Percentiles rank a stretch among this genome's conserved stretches.
Conservation (phyloP, 1,140 invertebrate genomes). For the Drosophila malerkotliana region DNA sequence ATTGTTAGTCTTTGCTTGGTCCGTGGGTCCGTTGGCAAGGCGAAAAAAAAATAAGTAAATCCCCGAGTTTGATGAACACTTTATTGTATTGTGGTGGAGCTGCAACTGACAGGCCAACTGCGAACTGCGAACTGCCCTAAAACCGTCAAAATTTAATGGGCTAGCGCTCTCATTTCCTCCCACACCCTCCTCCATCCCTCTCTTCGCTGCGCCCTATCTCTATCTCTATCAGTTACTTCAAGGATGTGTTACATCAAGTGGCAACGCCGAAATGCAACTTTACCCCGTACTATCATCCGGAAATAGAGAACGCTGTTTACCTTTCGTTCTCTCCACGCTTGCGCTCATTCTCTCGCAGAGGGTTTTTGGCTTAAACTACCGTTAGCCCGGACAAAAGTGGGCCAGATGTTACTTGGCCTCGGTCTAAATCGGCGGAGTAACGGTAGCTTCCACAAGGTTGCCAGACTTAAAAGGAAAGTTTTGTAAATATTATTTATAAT, state of each 20-base stretch:
- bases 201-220: slow-evolving; percentile 5
- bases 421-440: slow-evolving; percentile 6
- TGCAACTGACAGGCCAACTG: slow-evolving; percentile 11
- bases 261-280: slow-evolving; percentile 44
- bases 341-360: slow-evolving; percentile 1
- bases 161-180: slow-evolving; percentile 16
- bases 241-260: slow-evolving; percentile 36
- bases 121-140: slow-evolving; percentile 57
- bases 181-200: slow-evolving; percentile 2
- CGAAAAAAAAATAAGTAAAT: slow-evolving; percentile 44
- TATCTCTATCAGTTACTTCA: slow-evolving; percentile 5
- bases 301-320: slow-evolving; percentile 1
- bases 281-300: slow-evolving; percentile 44
- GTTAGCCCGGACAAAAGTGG: slow-evolving; percentile 30
- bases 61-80: slow-evolving; percentile 78
- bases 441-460: not conserved
- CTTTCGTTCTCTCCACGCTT: slow-evolving; percentile 21
- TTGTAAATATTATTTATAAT: not conserved
- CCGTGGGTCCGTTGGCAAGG: slow-evolving; percentile 1
- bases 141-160: slow-evolving; percentile 64
- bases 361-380: slow-evolving; percentile 26
- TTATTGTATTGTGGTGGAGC: slow-evolving; percentile 64
- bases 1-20: slow-evolving; percentile 33
- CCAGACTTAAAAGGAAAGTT: not conserved
- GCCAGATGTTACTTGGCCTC: slow-evolving; percentile 23